Evolutionary conservation across 2,888 invertebrate species (phyloP).

Genomic region (Ctena decussata): DNA sequence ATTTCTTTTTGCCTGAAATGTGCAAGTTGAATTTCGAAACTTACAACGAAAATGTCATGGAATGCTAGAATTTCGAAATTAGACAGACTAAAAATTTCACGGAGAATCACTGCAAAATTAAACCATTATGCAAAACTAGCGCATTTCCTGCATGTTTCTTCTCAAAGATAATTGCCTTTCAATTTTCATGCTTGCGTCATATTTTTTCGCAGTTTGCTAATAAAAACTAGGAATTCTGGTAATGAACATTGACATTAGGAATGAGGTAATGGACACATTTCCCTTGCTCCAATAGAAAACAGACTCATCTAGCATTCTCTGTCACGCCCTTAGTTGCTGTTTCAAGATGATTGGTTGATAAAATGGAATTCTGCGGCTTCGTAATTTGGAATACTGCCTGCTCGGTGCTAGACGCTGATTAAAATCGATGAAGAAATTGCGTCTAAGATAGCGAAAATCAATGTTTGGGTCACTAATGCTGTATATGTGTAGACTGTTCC

Average conservation of each 20-base stretch:
- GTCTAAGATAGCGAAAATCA: not conserved
- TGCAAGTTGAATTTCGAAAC: too few species aligned
- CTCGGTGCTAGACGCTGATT: not conserved
- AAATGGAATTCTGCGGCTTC: not conserved
- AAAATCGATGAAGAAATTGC: not conserved
- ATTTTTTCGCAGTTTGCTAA: constrained; percentile 14
- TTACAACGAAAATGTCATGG: too few species aligned
- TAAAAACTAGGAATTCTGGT: not conserved
- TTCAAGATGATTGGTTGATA: not conserved
- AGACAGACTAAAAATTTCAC: too few species aligned
- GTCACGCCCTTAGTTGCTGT: not conserved
- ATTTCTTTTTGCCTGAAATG: too few species aligned
- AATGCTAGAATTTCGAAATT: too few species aligned
- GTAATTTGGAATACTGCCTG: not conserved
- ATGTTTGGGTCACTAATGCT: too few species aligned
- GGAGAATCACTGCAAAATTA: not conserved
- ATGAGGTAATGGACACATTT: not conserved
- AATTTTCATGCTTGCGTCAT: constrained; percentile 1
- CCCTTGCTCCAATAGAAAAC: not conserved
- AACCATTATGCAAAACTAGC: not conserved
- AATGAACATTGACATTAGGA: not conserved
- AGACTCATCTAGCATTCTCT: not conserved
- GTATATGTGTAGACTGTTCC: too few species aligned
- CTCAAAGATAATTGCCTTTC: not conserved
- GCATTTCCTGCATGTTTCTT: constrained; percentile 2